Percentiles rank a stretch among this genome's conserved stretches.
Evolutionary conservation across 2,888 invertebrate species (phyloP).

Genomic region (Dichetophora obliterata): DNA sequence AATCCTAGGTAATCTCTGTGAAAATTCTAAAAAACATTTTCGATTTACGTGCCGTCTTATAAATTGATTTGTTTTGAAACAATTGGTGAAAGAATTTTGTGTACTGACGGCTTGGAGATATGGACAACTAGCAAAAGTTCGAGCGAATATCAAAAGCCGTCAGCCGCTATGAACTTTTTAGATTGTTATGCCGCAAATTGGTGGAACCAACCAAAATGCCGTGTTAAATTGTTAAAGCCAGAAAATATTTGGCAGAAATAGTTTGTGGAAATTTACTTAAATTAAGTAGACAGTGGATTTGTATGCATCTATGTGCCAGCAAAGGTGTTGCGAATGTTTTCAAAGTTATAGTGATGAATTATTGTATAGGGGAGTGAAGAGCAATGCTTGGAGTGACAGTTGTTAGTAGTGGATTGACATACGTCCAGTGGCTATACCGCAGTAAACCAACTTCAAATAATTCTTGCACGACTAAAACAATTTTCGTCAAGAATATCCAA

Average conservation of each 20-base stretch:
- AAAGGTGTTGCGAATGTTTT: too few species aligned
- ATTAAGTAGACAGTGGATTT: too few species aligned
- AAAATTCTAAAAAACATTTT: slow-evolving; percentile 50
- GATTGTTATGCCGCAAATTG: slow-evolving; percentile 42
- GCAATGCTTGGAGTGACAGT: slow-evolving; percentile 1
- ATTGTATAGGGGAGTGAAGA: background rate
- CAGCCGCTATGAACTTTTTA: background rate
- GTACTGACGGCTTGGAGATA: background rate
- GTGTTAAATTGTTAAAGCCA: background rate
- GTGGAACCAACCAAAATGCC: slow-evolving; percentile 5
- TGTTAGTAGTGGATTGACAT: background rate
- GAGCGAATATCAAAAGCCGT: background rate
- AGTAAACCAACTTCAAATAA: background rate
- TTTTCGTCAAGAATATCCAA: background rate
- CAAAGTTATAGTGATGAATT: background rate
- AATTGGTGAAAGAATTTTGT: slow-evolving; percentile 14
- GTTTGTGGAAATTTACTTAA: background rate
- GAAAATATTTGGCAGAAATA: background rate
- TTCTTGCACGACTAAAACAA: too few species aligned
- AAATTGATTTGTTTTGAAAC: background rate
- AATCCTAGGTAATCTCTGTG: slow-evolving; percentile 69
- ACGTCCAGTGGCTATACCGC: background rate
- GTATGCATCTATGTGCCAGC: background rate
- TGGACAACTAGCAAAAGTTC: background rate
- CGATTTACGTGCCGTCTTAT: background rate